Conservation (phyloP, 2,113 vertebrate species). For the Brachypodius melanocephalos region DNA sequence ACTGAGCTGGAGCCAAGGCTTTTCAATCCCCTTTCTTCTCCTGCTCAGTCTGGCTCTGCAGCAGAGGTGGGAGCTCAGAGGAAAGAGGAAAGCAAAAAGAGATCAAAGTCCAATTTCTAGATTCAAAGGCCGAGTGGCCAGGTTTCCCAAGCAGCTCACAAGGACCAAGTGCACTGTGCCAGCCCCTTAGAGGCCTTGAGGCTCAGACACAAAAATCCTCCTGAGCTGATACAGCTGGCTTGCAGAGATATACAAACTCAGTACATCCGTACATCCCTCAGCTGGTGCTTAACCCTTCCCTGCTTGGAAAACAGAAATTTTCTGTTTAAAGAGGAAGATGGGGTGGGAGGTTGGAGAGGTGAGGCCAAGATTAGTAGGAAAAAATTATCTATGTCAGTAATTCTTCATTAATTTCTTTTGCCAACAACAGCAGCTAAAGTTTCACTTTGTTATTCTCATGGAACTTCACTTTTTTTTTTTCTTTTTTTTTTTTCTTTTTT, state of each 20-base stretch:
- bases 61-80: neutral
- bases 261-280: neutral
- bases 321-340: neutral
- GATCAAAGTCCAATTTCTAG: neutral
- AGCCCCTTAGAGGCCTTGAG: accelerated
- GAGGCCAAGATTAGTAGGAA: neutral
- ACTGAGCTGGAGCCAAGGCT: neutral
- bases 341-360: neutral
- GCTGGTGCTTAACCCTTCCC: neutral
- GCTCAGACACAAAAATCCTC: neutral
- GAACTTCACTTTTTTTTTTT: neutral
- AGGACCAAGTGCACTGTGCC: neutral
- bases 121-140: neutral
- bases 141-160: neutral
- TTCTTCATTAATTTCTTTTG: neutral
- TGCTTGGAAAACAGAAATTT: neutral
- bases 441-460: neutral
- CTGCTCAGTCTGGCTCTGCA: neutral
- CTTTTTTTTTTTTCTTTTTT: accelerated
- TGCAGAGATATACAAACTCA: neutral
- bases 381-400: neutral
- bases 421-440: neutral
- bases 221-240: neutral
- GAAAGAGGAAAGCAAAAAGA: neutral
- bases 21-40: neutral